Conservation (phyloP, 2,888 invertebrate genomes). For the Harpagoxenus sublaevis region DNA sequence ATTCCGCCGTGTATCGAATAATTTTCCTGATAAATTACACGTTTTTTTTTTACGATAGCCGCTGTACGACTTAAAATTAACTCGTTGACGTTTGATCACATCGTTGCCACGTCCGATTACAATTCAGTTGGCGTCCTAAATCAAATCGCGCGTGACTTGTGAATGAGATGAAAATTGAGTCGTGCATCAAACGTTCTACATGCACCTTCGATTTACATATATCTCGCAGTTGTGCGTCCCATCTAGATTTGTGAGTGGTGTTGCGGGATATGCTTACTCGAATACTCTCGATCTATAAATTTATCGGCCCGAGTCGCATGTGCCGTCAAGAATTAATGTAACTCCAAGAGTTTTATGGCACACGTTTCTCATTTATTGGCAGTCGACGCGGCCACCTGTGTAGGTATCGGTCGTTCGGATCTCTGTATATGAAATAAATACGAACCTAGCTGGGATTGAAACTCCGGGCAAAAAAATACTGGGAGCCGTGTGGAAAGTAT, state of each 20-base stretch:
- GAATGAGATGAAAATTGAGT: constrained; percentile 33
- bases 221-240: background rate
- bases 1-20: too few relatives aligned
- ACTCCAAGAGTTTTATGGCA: constrained; percentile 41
- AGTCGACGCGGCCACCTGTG: constrained; percentile 1
- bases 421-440: constrained; percentile 37
- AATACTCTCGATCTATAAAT: constrained; percentile 16
- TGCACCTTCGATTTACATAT: background rate
- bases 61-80: background rate
- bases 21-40: background rate
- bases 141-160: background rate
- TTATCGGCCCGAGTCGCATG: constrained; percentile 12
- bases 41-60: background rate
- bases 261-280: background rate
- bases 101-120: background rate
- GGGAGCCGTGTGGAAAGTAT: background rate
- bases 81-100: background rate
- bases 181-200: background rate
- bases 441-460: constrained; percentile 27
- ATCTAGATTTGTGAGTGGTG: background rate
- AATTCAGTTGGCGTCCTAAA: background rate
- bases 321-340: constrained; percentile 42
- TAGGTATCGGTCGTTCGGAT: constrained; percentile 7
- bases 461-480: background rate
- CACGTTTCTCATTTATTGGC: constrained; percentile 41